Evolutionary conservation across 2,888 invertebrate genomes (phyloP), one percentile per base, ranked within the genome.

Genomic region (Nineta flava): DNA sequence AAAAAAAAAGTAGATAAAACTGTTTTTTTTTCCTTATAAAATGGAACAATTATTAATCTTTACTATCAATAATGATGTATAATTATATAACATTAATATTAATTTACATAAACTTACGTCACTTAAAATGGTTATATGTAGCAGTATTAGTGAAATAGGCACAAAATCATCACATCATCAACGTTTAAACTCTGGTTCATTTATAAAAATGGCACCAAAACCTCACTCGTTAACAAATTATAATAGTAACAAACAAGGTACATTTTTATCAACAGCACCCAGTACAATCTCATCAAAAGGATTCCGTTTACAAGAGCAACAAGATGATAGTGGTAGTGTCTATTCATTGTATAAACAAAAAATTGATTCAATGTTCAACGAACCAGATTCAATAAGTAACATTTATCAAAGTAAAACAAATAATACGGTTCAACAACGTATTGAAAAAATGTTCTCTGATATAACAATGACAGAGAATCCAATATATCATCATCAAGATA

Each of bases 361-460:
- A 64, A 91, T 91, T 61, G 91, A 91, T 68, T 79, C 86, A 19
- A 81, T 91, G 68, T 91, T 91, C 68, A 83, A 82, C 60, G 83
- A 83, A 61, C 34, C 38, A 26, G 54, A 53, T 55, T 50, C 54
- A 50, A 32, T 55, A 56, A 16, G 49, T 52, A 44, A 57, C 55
- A 26, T 26, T 26, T 43, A 49, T 51, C 38, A 57, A 60, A 4
- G 61, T 55, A 58, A 63, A 60, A 72, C 75, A 34, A 77, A 75
- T 57, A 86, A 86, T 59, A 81, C 81, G 49, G 87, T 90, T 2
- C 90, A 91, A 65, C 87, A 85, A 13, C 79, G 84, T 58, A 90
- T 91, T 65, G 88, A 90, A 63, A 80, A 82, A 58, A 84, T 90
- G 79, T 90, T 90, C 61, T 78, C 77, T 19, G 83, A 83, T 53